Evolutionary conservation across 2,888 invertebrate genomes (phyloP).

Genomic region (Caenorhabditis parvicauda): DNA sequence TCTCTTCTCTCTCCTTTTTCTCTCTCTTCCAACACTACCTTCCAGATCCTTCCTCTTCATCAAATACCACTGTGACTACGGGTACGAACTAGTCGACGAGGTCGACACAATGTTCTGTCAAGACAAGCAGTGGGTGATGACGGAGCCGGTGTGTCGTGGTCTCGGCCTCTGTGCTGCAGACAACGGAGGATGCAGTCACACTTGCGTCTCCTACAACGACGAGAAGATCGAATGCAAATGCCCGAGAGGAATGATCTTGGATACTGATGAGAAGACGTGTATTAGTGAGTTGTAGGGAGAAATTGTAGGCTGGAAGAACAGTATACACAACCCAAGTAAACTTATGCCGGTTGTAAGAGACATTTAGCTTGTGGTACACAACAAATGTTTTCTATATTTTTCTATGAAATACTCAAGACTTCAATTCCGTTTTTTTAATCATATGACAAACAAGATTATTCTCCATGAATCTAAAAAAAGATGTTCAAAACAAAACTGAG

Average conservation of each 20-base stretch:
- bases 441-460: background rate
- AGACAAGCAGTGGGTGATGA: constrained; percentile 55
- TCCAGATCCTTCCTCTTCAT: constrained; percentile 57
- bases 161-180: constrained; percentile 52
- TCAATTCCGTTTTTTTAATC: background rate
- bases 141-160: constrained; percentile 56
- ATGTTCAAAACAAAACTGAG: background rate
- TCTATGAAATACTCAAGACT: background rate
- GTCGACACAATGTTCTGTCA: constrained; percentile 60
- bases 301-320: too few relatives aligned
- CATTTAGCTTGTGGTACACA: too few relatives aligned
- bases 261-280: constrained; percentile 54
- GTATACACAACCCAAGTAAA: too few relatives aligned
- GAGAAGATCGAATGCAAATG: constrained; percentile 57
- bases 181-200: constrained; percentile 60
- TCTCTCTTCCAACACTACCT: background rate
- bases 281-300: constrained; percentile 44
- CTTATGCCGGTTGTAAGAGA: too few relatives aligned
- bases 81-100: constrained; percentile 60
- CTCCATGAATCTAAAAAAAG: background rate
- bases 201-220: constrained; percentile 55
- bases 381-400: too few relatives aligned
- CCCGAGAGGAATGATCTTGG: constrained; percentile 56
- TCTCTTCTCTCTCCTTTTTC: background rate
- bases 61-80: constrained; percentile 60